These are phyloP conservation scores for Lasioglossum villosulum DNA, from an alignment of 2,888 invertebrate genomes.

Conservation along the genomic window DNA sequence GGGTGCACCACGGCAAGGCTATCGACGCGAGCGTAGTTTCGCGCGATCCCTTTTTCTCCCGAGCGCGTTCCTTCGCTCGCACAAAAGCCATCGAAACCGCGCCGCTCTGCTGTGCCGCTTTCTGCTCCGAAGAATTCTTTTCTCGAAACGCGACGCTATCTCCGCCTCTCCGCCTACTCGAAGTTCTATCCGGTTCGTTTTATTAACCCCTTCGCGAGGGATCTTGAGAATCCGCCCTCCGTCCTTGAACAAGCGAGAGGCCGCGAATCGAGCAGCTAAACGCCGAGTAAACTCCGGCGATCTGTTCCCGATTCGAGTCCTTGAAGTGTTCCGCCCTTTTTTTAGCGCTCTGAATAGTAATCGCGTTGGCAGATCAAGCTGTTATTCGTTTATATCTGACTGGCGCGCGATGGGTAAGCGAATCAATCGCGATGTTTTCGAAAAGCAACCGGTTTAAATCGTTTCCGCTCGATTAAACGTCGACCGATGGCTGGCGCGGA, in stretches of 20 bases:
- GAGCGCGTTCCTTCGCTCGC: background rate
- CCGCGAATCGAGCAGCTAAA: background rate
- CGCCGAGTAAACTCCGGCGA: background rate
- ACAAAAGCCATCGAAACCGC: background rate
- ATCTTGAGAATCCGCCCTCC: background rate
- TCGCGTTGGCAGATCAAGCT: background rate
- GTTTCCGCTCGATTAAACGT: background rate
- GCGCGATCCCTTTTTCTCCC: slow-evolving; percentile 52
- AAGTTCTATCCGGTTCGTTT: background rate
- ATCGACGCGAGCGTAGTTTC: slow-evolving; percentile 72
- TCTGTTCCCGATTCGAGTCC: background rate
- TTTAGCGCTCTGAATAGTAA: background rate
- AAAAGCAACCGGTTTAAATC: background rate
- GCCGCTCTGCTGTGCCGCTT: background rate
- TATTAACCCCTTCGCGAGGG: background rate
- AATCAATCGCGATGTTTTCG: background rate
- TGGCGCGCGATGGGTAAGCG: background rate
- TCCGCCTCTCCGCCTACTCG: background rate
- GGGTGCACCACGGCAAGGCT: slow-evolving; percentile 54
- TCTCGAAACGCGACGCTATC: background rate
- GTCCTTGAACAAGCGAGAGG: background rate
- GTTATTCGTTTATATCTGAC: background rate
- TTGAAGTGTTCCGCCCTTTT: background rate
- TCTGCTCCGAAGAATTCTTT: background rate
- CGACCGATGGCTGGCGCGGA: background rate